A percentile compares a stretch with the other conserved stretches of the same genome.
phyloP scores from a whole-genome alignment of 2,113 vertebrate species.

The Oceanites oceanicus region DNA sequence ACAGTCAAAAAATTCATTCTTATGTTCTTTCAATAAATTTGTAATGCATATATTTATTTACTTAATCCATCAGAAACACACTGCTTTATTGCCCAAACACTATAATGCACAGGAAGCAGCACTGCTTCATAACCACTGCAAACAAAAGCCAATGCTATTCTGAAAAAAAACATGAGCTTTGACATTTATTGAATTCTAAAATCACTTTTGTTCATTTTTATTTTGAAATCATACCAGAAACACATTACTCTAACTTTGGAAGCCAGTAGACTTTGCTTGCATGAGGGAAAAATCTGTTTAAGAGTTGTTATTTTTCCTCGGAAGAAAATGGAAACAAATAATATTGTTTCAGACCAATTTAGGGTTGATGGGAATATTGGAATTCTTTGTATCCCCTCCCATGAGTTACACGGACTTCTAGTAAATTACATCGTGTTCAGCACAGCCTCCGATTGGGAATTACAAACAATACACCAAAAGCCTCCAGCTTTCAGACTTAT shows the following conservation, averaged over 20 bases:
- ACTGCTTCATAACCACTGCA: neutral
- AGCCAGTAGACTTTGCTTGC: neutral
- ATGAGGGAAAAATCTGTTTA: neutral
- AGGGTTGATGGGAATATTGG: slow-evolving; percentile 11
- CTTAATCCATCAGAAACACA: neutral
- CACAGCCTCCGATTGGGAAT: neutral
- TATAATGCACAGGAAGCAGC: neutral
- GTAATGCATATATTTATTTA: neutral
- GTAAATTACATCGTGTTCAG: slow-evolving; percentile 18
- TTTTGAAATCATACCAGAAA: slow-evolving; percentile 14
- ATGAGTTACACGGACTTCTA: neutral
- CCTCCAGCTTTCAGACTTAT: neutral
- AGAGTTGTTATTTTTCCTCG: slow-evolving; percentile 1
- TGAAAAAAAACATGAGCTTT: neutral
- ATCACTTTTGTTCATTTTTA: neutral
- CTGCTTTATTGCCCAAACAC: neutral
- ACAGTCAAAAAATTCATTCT: neutral
- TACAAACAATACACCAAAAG: neutral
- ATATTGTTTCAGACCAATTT: slow-evolving; percentile 29
- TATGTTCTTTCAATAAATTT: neutral
- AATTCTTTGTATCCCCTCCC: slow-evolving; percentile 9
- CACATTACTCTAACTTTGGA: neutral
- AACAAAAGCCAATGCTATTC: neutral
- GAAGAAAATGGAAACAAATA: slow-evolving; percentile 45
- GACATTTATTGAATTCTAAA: neutral